Base-by-base conservation (phyloP, 2,113 vertebrate genomes). In the Boleophthalmus pectinirostris region DNA sequence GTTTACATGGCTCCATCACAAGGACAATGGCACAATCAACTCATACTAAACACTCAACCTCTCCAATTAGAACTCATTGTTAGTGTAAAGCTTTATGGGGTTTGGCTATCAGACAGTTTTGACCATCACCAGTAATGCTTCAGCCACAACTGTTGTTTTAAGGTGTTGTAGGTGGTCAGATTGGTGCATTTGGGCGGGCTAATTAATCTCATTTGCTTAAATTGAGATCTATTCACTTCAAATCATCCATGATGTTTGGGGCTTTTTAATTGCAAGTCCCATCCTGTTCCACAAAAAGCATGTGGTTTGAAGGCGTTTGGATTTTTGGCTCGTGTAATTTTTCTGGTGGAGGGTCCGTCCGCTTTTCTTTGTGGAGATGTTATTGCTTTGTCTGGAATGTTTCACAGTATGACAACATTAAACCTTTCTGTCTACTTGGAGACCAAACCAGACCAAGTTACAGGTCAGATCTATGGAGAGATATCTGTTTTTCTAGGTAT, bases 21-120 rank as follows among this genome's bases (percentile, higher is more conserved):
- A 61, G 77, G 51, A 88, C 85, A 87, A 88, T 87, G 77, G 69
- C 35, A 70, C 65, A 81, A 87, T 89, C 84, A 89, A 75, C 73
- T 73, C 72, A 83, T 80, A 67, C 75, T 81, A 85, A 88, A 86
- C 81, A 75, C 57, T 64, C 69, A 21, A 75, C 29, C 68, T 70
- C 75, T 73, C 49, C 70, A 53, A 53, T n/a, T 71, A 53, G 67
- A 58, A 51, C 46, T 77, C 70, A 56, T 3, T 75, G 61, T 58
- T 66, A 38, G 20, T 16, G 0, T 66, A 46, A n/a, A 5, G 65
- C 21, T 45, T 66, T 66, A 23, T 25, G 23, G 20, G 56, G 8
- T 56, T 21, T 56, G 53, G 56, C 2, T 3, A 5, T 13, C 3
- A 57, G 56, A 8, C 21, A 14, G 14, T 21, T 54, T 8, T 58